Conservation (phyloP, 2,888 invertebrate genomes). For the Rhyacophila evoluta region DNA sequence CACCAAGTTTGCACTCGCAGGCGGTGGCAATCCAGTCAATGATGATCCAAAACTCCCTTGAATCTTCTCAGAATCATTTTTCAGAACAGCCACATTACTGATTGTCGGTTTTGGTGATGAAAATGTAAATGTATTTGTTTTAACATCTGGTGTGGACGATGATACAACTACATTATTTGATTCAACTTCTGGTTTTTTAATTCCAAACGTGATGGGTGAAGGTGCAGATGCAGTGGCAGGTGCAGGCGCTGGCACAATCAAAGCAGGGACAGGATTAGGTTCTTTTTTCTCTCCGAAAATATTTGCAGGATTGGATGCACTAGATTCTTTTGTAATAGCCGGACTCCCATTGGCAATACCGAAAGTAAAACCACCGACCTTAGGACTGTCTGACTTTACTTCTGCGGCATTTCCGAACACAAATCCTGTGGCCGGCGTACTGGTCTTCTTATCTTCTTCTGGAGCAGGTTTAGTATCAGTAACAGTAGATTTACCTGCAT, state of each 20-base stretch:
- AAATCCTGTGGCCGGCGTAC: conserved; percentile 58
- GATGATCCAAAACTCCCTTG: not conserved
- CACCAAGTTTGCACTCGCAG: not conserved
- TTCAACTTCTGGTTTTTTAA: conserved; percentile 51
- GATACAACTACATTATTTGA: not conserved
- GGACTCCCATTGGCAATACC: conserved; percentile 55
- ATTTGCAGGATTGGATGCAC: not conserved
- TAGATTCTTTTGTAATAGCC: not conserved
- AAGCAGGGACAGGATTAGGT: no score
- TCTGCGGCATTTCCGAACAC: conserved; percentile 59
- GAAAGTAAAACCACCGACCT: conserved; percentile 57
- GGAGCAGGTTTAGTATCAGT: not conserved
- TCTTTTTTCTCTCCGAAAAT: conserved; percentile 37
- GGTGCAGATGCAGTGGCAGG: not conserved
- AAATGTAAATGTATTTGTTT: conserved; percentile 33
- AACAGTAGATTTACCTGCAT: conserved; percentile 37
- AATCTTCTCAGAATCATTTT: conserved; percentile 25
- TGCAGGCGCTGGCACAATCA: no score
- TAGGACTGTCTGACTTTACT: conserved; percentile 27
- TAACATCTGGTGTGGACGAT: conserved; percentile 2
- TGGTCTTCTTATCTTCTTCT: conserved; percentile 64
- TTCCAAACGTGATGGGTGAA: conserved; percentile 51
- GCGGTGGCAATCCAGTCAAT: not conserved
- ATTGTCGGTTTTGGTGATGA: conserved; percentile 20
- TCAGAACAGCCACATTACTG: not conserved